Percentiles rank a stretch among this genome's conserved stretches.
phyloP scores from a whole-genome alignment of 2,797 vertebrate genomes.

The Labeo calbasu region DNA sequence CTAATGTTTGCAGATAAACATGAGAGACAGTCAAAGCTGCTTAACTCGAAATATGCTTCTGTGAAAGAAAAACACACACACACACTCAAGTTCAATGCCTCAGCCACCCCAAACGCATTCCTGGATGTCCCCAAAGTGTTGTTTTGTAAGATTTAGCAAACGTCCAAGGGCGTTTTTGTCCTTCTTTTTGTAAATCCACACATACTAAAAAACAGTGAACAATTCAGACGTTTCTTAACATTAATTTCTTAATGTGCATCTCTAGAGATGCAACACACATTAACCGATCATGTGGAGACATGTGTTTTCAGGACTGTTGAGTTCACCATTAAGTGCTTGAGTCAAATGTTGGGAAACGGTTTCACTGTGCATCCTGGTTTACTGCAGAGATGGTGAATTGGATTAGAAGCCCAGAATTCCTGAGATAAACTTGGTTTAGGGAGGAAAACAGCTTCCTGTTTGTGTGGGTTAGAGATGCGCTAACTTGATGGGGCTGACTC shows the following conservation, averaged over 20 bases:
- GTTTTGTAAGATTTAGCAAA: neutral
- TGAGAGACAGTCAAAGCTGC: constrained; percentile 3
- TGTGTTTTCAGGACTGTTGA: no score
- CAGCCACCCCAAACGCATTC: neutral
- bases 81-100: constrained; percentile 6
- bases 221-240: neutral
- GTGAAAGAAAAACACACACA: constrained; percentile 2
- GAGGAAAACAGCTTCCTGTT: constrained; percentile 44
- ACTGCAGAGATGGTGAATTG: constrained; percentile 44
- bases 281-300: neutral
- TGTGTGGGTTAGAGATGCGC: constrained; percentile 23
- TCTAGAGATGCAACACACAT: neutral
- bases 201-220: neutral
- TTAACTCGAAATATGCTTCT: constrained; percentile 39
- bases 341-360: constrained; percentile 24
- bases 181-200: neutral
- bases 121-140: constrained; percentile 2
- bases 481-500: constrained; percentile 17
- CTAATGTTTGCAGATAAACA: constrained; percentile 39
- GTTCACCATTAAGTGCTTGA: neutral
- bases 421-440: constrained; percentile 45
- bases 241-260: neutral
- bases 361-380: constrained; percentile 17
- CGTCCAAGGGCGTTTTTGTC: neutral
- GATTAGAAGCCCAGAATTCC: constrained; percentile 44